A percentile compares a stretch with the other conserved stretches of the same genome.
Evolutionary conservation across 92 coral and sea anemone species (phyloP).

Genomic region (Desmophyllum pertusum): DNA sequence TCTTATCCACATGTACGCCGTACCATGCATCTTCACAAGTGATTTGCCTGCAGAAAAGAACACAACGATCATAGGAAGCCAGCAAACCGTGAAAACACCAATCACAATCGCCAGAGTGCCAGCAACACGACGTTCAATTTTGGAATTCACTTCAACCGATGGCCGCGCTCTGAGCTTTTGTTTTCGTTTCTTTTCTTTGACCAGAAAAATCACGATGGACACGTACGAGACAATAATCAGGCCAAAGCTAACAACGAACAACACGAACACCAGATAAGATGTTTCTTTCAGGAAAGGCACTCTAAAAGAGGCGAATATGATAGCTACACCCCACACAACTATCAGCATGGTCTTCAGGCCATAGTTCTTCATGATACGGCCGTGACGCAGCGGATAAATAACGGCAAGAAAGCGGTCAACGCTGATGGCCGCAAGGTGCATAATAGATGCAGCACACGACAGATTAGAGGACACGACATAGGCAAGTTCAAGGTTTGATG

Average conservation of each 20-base stretch:
- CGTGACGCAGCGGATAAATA: constrained; percentile 37
- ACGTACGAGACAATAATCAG: constrained; percentile 33
- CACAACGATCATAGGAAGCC: constrained; percentile 49
- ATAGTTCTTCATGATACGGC: constrained; percentile 29
- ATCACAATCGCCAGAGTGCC: constrained; percentile 51
- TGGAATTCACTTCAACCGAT: constrained; percentile 6
- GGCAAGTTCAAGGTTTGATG: constrained; percentile 29
- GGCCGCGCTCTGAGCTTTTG: neutral
- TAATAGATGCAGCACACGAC: constrained; percentile 37
- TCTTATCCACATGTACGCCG: constrained; percentile 68
- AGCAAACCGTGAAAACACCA: constrained; percentile 35
- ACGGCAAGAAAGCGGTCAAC: constrained; percentile 53
- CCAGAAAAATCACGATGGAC: constrained; percentile 25
- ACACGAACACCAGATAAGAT: neutral
- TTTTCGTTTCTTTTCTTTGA: constrained; percentile 15
- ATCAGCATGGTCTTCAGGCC: constrained; percentile 43
- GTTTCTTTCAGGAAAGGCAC: constrained; percentile 12
- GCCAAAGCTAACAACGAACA: constrained; percentile 10
- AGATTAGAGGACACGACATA: constrained; percentile 37
- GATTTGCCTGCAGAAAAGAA: constrained; percentile 44
- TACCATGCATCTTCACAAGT: constrained; percentile 46
- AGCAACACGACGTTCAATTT: constrained; percentile 53
- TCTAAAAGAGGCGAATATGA: constrained; percentile 29
- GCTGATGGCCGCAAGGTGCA: constrained; percentile 47
- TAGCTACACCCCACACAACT: constrained; percentile 29